phyloP scores from a whole-genome alignment of 23 tunicate genomes.

The Phallusia fumigata region DNA sequence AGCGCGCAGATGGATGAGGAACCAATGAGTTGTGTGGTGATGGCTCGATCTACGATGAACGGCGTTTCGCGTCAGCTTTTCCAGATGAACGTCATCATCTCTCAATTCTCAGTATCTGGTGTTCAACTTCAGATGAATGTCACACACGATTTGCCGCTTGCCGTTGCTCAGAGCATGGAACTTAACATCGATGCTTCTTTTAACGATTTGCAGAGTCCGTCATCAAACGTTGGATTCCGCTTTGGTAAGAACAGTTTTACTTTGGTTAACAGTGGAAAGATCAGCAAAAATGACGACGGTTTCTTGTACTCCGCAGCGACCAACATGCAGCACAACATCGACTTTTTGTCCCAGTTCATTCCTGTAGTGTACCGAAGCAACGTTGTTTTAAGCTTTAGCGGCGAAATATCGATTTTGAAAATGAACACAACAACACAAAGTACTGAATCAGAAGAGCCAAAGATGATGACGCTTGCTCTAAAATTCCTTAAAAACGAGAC shows the following conservation, averaged over 20 bases:
- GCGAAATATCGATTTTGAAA: not conserved
- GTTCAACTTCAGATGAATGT: not conserved
- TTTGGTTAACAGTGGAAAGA: not conserved
- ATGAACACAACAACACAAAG: not conserved
- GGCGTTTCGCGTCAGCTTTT: not conserved
- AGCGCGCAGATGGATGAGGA: not conserved
- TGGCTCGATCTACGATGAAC: slow-evolving; percentile 1
- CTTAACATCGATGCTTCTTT: not conserved
- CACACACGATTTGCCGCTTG: not conserved
- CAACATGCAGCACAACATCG: slow-evolving; percentile 17
- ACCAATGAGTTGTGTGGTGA: not conserved
- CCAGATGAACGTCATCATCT: not conserved
- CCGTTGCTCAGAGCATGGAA: not conserved
- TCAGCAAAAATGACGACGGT: not conserved
- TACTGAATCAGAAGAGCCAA: not conserved
- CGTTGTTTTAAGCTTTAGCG: not conserved
- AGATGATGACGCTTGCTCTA: not conserved
- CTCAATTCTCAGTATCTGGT: not conserved
- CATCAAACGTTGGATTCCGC: not conserved
- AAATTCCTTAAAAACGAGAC: not conserved
- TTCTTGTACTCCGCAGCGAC: not conserved
- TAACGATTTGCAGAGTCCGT: not conserved
- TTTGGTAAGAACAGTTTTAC: not conserved
- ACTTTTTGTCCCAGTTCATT: not conserved
- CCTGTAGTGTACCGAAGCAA: not conserved